phyloP scores from a whole-genome alignment of 2,113 vertebrate genomes.

The Prionailurus bengalensis region DNA sequence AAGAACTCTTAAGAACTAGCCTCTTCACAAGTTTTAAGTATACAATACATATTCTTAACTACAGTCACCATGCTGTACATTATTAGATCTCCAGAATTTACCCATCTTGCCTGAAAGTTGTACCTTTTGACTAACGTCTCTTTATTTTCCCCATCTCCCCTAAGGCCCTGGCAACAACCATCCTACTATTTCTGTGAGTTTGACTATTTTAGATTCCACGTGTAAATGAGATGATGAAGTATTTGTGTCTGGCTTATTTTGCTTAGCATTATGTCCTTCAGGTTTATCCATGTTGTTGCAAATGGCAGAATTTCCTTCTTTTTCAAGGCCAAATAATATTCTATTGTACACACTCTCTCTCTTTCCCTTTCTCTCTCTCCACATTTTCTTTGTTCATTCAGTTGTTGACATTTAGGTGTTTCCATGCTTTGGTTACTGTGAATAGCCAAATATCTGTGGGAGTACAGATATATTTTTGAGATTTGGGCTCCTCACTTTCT shows the following conservation, averaged over 20 bases:
- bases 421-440: neutral
- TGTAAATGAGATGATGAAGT: neutral
- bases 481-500: neutral
- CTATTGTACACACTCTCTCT: too few species aligned
- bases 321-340: slow-evolving; percentile 8
- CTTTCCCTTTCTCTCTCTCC: neutral
- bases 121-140: neutral
- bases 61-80: neutral
- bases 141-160: neutral
- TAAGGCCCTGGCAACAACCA: neutral
- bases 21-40: neutral
- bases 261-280: neutral
- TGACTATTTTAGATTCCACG: neutral
- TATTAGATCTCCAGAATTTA: neutral
- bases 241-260: neutral
- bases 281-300: neutral
- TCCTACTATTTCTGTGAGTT: neutral
- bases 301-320: neutral
- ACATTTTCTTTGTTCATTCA: neutral
- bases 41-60: neutral
- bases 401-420: neutral
- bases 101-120: neutral
- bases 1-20: slow-evolving; percentile 1
- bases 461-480: neutral
- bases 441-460: neutral